Conservation (phyloP, 2,888 invertebrate genomes). For the Diogma glabrata region DNA sequence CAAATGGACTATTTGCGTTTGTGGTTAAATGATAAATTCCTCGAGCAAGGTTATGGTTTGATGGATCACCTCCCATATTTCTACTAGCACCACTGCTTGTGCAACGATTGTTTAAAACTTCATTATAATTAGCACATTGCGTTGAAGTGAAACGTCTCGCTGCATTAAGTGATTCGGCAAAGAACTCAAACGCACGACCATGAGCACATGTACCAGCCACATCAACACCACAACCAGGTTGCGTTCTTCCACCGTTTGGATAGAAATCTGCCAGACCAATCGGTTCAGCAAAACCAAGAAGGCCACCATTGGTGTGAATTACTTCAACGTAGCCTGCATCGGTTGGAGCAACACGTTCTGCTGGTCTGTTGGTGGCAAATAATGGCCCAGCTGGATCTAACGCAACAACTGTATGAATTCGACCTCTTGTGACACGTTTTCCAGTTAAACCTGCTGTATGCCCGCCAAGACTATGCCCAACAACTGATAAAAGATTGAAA, state of each 20-base stretch:
- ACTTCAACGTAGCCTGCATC: slow-evolving; percentile 34
- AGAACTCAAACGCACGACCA: slow-evolving; percentile 29
- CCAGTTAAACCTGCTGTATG: slow-evolving; percentile 33
- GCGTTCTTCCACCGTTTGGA: slow-evolving; percentile 31
- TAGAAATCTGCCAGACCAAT: slow-evolving; percentile 35
- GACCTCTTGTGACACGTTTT: slow-evolving; percentile 23
- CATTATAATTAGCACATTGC: slow-evolving; percentile 20
- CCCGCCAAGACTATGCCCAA: slow-evolving; percentile 36
- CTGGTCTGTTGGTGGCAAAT: slow-evolving; percentile 24
- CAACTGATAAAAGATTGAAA: slow-evolving; percentile 25
- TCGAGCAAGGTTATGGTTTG: slow-evolving; percentile 18
- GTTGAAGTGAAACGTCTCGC: slow-evolving; percentile 11
- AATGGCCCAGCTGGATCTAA: slow-evolving; percentile 34
- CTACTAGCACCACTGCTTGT: slow-evolving; percentile 28
- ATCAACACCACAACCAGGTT: slow-evolving; percentile 31
- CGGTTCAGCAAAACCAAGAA: slow-evolving; percentile 28
- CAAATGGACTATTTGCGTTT: not conserved
- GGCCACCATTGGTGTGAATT: slow-evolving; percentile 32
- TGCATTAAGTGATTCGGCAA: slow-evolving; percentile 28
- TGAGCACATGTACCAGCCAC: slow-evolving; percentile 26
- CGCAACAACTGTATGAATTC: slow-evolving; percentile 30
- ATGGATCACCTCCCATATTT: slow-evolving; percentile 31
- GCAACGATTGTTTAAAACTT: slow-evolving; percentile 19
- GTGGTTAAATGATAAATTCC: slow-evolving; percentile 24
- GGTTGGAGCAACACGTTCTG: slow-evolving; percentile 29